These are phyloP conservation scores for Bradynema listronoti DNA, from an alignment of 1,140 invertebrate species.

Conservation along the genomic window DNA sequence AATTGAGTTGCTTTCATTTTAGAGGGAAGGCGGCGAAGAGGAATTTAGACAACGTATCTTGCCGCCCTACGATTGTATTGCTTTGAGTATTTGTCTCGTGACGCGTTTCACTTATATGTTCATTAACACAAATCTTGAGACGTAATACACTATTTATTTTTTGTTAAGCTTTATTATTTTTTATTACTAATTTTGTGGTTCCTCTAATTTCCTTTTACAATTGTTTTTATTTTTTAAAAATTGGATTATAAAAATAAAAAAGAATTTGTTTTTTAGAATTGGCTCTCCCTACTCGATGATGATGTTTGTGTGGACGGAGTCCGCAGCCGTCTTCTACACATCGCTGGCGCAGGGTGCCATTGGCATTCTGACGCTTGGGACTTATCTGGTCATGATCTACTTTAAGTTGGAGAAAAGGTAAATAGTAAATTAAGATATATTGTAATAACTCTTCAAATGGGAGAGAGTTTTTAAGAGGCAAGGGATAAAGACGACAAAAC, in stretches of 20 bases:
- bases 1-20: too few species aligned
- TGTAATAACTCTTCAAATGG: too few species aligned
- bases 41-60: too few species aligned
- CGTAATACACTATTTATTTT: too few species aligned
- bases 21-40: too few species aligned
- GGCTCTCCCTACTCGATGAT: conserved; percentile 33
- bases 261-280: conserved; percentile 19
- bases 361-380: conserved; percentile 24
- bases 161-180: neutral
- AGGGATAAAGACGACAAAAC: conserved; percentile 8
- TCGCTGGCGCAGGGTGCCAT: conserved; percentile 20
- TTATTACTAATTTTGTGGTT: neutral
- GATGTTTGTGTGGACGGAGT: conserved; percentile 35
- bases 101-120: conserved; percentile 43
- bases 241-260: neutral
- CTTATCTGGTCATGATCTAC: conserved; percentile 29
- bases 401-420: conserved; percentile 32
- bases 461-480: too few species aligned
- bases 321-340: conserved; percentile 15
- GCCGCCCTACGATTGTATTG: conserved; percentile 24
- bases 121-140: conserved; percentile 38
- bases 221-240: neutral
- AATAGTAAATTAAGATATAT: neutral
- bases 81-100: conserved; percentile 20
- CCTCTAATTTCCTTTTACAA: neutral